Conservation (phyloP, 2,797 vertebrate genomes). For the Ceyx erithaca region DNA sequence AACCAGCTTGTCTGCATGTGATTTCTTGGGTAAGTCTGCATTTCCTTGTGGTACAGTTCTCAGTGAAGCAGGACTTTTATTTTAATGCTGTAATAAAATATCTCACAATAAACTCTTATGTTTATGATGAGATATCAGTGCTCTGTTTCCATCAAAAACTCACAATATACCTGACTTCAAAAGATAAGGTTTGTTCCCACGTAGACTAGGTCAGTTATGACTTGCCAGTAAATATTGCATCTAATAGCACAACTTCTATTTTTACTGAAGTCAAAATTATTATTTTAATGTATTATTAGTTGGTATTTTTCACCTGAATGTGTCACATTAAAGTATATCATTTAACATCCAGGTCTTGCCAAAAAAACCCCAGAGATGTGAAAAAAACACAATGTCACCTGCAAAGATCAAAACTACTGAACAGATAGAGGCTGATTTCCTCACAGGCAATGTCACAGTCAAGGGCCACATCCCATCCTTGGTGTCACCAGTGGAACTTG, state of each 20-base stretch:
- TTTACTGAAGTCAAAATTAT: not conserved
- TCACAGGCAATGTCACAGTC: not conserved
- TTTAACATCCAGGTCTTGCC: not conserved
- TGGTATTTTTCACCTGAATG: not conserved
- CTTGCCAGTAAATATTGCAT: not conserved
- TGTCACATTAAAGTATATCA: not conserved
- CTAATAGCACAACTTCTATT: not conserved
- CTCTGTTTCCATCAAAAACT: conserved; percentile 18
- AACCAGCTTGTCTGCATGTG: not conserved
- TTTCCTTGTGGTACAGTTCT: not conserved
- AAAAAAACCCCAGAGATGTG: not conserved
- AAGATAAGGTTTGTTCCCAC: not conserved
- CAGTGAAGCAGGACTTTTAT: not conserved
- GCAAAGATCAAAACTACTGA: not conserved
- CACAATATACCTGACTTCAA: not conserved
- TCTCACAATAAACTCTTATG: not conserved
- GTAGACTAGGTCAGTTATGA: not conserved
- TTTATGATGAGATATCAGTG: not conserved
- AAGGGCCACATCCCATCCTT: not conserved
- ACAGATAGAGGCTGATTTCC: not conserved
- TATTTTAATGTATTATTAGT: conserved; percentile 23
- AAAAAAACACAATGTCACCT: not conserved
- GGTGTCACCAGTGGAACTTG: not conserved
- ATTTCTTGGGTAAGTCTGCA: not conserved
- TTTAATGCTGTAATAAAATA: conserved; percentile 9